Percentiles rank a stretch among this genome's conserved stretches.
These are phyloP conservation scores for Paedocypris micromegethes DNA, from an alignment of 2,797 vertebrate genomes.

Conservation along the genomic window DNA sequence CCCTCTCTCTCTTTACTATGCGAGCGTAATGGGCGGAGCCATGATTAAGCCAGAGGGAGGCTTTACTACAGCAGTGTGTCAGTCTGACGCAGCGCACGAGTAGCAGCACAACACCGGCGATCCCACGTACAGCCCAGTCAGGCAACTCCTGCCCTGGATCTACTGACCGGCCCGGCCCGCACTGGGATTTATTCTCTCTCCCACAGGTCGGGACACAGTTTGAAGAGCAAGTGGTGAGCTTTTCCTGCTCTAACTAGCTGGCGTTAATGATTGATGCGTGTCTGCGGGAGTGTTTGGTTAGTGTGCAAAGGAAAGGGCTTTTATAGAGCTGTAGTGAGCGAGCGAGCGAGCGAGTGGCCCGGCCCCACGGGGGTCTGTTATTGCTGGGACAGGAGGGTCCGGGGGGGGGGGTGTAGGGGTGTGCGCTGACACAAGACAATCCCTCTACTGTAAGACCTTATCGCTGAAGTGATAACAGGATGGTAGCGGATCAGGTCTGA, in stretches of 20 bases:
- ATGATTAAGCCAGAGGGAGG: conserved; percentile 48
- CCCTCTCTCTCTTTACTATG: conserved; percentile 23
- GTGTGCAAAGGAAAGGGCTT: conserved; percentile 47
- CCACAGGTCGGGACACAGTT: conserved; percentile 43
- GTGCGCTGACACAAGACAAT: conserved; percentile 59
- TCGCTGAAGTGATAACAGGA: conserved; percentile 59
- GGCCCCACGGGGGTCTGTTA: conserved; percentile 45
- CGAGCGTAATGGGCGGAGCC: conserved; percentile 57
- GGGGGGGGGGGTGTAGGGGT: conserved; percentile 57
- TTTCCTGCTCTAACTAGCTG: conserved; percentile 54
- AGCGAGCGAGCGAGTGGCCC: conserved; percentile 44
- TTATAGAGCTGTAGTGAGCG: conserved; percentile 37
- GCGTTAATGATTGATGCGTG: conserved; percentile 62
- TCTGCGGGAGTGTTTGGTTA: conserved; percentile 53
- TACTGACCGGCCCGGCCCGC: conserved; percentile 32
- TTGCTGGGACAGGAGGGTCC: conserved; percentile 26
- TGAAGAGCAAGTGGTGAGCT: conserved; percentile 53
- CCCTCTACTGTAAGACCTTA: conserved; percentile 57
- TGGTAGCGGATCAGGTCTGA: conserved; percentile 49
- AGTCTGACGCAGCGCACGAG: conserved; percentile 36
- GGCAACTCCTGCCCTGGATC: conserved; percentile 3
- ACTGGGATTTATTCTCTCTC: conserved; percentile 7
- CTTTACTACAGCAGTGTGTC: conserved; percentile 60
- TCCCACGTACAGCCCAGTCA: conserved; percentile 10
- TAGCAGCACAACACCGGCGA: neutral